Base-by-base conservation (phyloP, 2,888 invertebrate genomes). In the Marronus borbonicus region DNA sequence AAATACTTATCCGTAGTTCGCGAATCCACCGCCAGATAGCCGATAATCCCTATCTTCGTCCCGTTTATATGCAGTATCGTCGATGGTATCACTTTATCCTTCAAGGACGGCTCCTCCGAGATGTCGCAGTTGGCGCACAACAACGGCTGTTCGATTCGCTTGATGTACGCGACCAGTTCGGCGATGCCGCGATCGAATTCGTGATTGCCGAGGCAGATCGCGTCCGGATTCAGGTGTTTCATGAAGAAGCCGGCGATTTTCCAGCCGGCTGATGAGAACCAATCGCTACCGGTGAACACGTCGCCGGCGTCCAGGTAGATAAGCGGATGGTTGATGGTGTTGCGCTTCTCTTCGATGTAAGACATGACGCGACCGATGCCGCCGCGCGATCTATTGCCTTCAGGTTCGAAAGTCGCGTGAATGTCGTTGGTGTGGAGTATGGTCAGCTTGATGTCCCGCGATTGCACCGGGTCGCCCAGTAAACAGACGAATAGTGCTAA, bases 251-350 rank as follows among this genome's bases (percentile, higher is more conserved):
- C 31, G 65, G 65, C 39, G 39, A 65, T 65, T 2, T 65, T 39
- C 14, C 36, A 31, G n/a, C 36, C 12, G 17, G 28, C 31, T 7
- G 31, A 36, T 0, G 39, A 28, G 44, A 65, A 65, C 65, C 65
- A 65, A 39, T 36, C 36, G 31, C 65, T 65, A 7, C 65, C 39
- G 7, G 65, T 65, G 17, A 65, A 65, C 36, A 65, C 39, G 14
- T 65, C 65, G 7, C 65, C 65, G 1, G 36, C 36, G 65, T 65
- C 65, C 36, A 65, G 17, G 39, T 65, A 65, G 28, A 65, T 65
- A 4, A 65, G 39, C 10, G 36, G 31, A 17, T 39, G 36, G n/a
- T 65, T 4, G 5, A n/a, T 4, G 14, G 36, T n/a, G 0, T 14
- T 3, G n/a, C 65, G 14, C 39, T 65, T 14, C 10, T 39, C 5